Conservation (phyloP, 2,113 vertebrate species). For the Melospiza georgiana region DNA sequence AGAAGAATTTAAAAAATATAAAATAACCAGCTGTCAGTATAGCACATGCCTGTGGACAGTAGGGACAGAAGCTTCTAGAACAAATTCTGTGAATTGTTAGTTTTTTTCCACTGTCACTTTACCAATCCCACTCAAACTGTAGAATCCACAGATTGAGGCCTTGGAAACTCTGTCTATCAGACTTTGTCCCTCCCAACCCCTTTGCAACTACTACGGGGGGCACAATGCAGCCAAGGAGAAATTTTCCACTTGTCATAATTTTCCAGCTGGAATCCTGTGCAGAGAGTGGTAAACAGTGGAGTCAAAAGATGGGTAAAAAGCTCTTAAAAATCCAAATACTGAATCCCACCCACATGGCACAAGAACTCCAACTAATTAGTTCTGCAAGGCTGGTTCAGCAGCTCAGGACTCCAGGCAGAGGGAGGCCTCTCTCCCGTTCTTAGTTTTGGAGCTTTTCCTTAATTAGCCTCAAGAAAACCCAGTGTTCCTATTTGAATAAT, state of each 20-base stretch:
- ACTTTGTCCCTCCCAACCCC: background rate
- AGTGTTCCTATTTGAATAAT: constrained; percentile 63
- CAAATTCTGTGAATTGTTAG: background rate
- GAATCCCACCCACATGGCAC: constrained; percentile 23
- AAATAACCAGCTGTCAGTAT: background rate
- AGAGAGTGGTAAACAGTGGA: constrained; percentile 15
- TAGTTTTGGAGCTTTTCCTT: constrained; percentile 53
- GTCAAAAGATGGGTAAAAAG: constrained; percentile 40
- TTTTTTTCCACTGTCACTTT: background rate
- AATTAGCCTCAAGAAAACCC: constrained; percentile 69
- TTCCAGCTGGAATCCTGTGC: constrained; percentile 14
- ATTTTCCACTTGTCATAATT: background rate
- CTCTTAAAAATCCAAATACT: constrained; percentile 35
- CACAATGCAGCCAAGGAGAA: background rate
- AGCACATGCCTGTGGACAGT: background rate
- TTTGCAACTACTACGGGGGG: background rate
- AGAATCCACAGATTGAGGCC: background rate
- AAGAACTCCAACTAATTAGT: constrained; percentile 64
- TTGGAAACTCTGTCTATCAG: background rate
- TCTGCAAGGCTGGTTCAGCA: constrained; percentile 45
- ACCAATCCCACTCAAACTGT: background rate
- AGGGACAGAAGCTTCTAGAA: background rate
- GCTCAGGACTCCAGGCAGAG: constrained; percentile 31
- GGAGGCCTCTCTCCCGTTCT: constrained; percentile 7
- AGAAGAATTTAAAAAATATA: background rate